Base-by-base conservation (phyloP, 2,113 vertebrate genomes). In the Electrona antarctica region DNA sequence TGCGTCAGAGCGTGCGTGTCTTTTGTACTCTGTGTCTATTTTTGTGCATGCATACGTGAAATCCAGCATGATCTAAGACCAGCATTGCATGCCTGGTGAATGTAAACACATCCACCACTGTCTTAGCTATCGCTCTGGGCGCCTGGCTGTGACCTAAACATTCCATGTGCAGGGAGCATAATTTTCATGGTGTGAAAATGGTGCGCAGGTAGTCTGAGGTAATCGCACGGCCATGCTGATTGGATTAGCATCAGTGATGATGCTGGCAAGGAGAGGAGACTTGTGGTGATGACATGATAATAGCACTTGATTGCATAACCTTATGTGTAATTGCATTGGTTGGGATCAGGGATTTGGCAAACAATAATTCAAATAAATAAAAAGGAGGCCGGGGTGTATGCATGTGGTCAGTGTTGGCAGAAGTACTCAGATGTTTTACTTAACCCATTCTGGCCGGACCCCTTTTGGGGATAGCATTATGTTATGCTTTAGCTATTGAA, bases 161-260 rank as follows among this genome's bases (percentile, higher is more conserved):
- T 77, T 86, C 79, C 85, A 78, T 83, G 76, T 87, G 83, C 69
- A 29, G 50, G 60, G 67, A 77, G 71, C 64, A 15, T 73, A 21
- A 60, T 65, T 81, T 71, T 77, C 65, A 75, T 83, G 51, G 48
- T 60, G 54, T 71, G 54, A 60, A 21, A 78, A 71, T 74, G 62
- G 78, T 77, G 78, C 79, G 58, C 75, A 84, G 84, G 85, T 85
- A 80, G 62, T 64, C 59, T 85, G 82, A 89, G 29, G 84, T 84
- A 76, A 82, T 82, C 76, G 74, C 79, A 73, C 47, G 56, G 45
- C 63, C 63, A 81, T 63, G 68, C 81, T 80, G 67, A 76, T 85
- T 72, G 72, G 73, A 84, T 88, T 75, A 84, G 61, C 54, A 28
- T 4, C 61, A 66, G 75, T 77, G 65, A 77, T 71, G 50, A 64